Base-by-base conservation (phyloP, 2,888 invertebrate genomes). In the Eristalinus aeneus region DNA sequence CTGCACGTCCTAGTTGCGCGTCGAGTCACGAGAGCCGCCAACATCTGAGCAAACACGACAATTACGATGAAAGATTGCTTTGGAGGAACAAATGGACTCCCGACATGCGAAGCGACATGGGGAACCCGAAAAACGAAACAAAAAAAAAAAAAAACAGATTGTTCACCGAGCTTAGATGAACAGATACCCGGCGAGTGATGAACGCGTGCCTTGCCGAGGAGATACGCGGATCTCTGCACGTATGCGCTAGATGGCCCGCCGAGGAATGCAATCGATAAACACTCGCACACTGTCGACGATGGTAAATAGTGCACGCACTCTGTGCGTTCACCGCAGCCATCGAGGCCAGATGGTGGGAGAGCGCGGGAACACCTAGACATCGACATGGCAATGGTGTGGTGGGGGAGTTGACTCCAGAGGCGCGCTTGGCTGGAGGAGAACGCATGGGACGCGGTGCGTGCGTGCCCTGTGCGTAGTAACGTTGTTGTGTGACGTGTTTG, bases 271-370 rank as follows among this genome's bases (percentile, higher is more conserved):
- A 61, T 75, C 81, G 64, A 67, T 61, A 72, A n/a, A 56, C 20
- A 31, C 65, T 56, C 23, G 23, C 56, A 11, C 56, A 23, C 27
- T 22, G 63, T 56, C 61, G 68, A 74, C 68, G 56, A 63, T 36
- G 60, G 54, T 61, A 68, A 74, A 68, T 58, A 56, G 54, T 73
- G 79, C 67, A 80, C 80, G 73, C 80, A 80, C 63, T 63, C 16
- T 10, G 32, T 10, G 27, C 11, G 60, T 27, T 39, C 23, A 60
- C 12, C 39, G 39, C 39, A n/a, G n/a, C 36, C n/a, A 39, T 39
- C n/a, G 12, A 39, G n/a, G 39, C 39, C 39, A 39, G 39, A 39
- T 39, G 39, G 39, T 4, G 16, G 39, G 46, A 16, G 34, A 1
- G 9, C 6, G 34, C 9, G 16, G 46, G 16, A 46, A 46, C 46